Evolutionary conservation across 2,888 invertebrate species (phyloP).

Genomic region (Ypsolopha sequella): DNA sequence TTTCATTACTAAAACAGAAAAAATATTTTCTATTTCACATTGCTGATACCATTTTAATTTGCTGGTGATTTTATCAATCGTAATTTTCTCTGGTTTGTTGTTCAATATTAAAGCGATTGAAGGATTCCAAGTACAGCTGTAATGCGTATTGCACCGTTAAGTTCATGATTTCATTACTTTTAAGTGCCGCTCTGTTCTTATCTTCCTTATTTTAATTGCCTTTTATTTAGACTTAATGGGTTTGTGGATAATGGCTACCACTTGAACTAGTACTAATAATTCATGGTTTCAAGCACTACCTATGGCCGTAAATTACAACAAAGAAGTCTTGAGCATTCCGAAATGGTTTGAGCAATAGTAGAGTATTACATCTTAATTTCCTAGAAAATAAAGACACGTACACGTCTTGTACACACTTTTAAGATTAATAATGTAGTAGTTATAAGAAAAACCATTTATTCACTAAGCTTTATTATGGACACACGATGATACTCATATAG

Average conservation of each 20-base stretch:
- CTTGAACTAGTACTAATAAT: constrained; percentile 37
- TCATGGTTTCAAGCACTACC: constrained; percentile 42
- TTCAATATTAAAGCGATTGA: background rate
- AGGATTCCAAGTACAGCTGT: background rate
- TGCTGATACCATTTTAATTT: too few species aligned
- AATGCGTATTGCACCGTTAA: background rate
- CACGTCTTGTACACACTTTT: too few species aligned
- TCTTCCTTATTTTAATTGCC: constrained; percentile 23
- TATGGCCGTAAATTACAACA: constrained; percentile 3
- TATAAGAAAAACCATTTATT: too few species aligned
- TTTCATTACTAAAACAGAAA: too few species aligned
- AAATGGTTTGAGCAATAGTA: too few species aligned
- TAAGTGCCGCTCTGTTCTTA: background rate
- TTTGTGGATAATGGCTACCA: constrained; percentile 36
- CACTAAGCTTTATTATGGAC: background rate
- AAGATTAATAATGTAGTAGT: too few species aligned
- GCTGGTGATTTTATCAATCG: too few species aligned
- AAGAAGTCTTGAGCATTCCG: background rate
- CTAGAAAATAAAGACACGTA: too few species aligned
- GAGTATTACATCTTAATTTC: too few species aligned
- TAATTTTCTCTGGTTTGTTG: too few species aligned
- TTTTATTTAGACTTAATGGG: constrained; percentile 33
- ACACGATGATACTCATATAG: too few species aligned
- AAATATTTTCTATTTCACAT: too few species aligned
- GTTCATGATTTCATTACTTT: constrained; percentile 2